Conservation (phyloP, 2,888 invertebrate species). For the Trichogramma evanescens region DNA sequence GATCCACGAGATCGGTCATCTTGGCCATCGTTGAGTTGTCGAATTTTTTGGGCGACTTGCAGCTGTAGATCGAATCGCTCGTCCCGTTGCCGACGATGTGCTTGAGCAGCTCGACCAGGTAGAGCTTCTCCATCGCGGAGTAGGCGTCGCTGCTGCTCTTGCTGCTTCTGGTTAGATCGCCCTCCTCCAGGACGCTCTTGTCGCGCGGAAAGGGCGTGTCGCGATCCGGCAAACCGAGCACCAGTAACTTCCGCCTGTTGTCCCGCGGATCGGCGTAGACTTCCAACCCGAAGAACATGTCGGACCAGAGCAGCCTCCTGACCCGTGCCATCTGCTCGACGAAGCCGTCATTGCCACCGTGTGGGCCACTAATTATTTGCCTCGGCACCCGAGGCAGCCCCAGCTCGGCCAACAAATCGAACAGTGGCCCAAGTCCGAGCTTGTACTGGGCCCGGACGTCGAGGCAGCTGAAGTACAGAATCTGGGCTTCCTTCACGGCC, state of each 20-base stretch:
- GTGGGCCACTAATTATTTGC: slow-evolving; percentile 50
- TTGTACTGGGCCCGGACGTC: slow-evolving; percentile 58
- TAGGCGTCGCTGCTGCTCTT: slow-evolving; percentile 35
- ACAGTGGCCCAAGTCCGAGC: slow-evolving; percentile 57
- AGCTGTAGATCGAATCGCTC: slow-evolving; percentile 26
- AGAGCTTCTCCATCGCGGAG: slow-evolving; percentile 31
- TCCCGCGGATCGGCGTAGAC: slow-evolving; percentile 68
- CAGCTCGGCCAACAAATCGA: slow-evolving; percentile 53
- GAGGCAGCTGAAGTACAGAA: slow-evolving; percentile 65
- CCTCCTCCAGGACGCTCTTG: slow-evolving; percentile 33
- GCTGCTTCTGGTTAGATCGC: slow-evolving; percentile 13
- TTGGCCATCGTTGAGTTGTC: too few relatives aligned
- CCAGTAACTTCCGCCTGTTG: slow-evolving; percentile 60
- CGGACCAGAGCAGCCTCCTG: slow-evolving; percentile 61
- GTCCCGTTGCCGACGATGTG: slow-evolving; percentile 40
- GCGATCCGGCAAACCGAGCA: slow-evolving; percentile 63
- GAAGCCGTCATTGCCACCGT: slow-evolving; percentile 42
- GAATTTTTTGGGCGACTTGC: slow-evolving; percentile 19
- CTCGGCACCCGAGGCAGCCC: slow-evolving; percentile 60
- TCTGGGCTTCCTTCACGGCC: slow-evolving; percentile 61
- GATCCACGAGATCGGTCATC: too few relatives aligned
- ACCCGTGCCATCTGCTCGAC: slow-evolving; percentile 58
- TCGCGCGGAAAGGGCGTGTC: slow-evolving; percentile 56
- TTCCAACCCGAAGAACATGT: slow-evolving; percentile 68
- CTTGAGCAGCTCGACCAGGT: slow-evolving; percentile 37